Percentiles rank a stretch among this genome's conserved stretches.
Evolutionary conservation across 2,888 invertebrate genomes (phyloP).

Genomic region (Hemicrepidius hirtus): DNA sequence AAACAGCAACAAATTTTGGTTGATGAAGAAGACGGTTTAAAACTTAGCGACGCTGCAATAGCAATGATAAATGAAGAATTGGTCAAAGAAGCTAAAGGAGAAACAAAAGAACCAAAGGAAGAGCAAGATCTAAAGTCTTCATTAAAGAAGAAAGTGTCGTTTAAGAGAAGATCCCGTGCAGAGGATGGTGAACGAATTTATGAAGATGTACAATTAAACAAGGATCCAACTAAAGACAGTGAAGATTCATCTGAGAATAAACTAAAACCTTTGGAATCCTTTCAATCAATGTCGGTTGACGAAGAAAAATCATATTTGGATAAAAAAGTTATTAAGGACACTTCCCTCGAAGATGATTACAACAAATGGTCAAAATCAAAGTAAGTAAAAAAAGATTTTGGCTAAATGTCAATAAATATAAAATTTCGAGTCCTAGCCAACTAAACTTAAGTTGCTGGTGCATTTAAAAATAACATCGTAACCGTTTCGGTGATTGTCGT

Average conservation of each 20-base stretch:
- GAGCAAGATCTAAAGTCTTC: slow-evolving; percentile 46
- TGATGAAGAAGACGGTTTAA: slow-evolving; percentile 70
- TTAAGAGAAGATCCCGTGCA: slow-evolving; percentile 65
- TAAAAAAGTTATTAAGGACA: slow-evolving; percentile 64
- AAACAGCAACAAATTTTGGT: slow-evolving; percentile 58
- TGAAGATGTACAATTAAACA: slow-evolving; percentile 58
- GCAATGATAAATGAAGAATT: slow-evolving; percentile 56
- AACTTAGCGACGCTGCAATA: slow-evolving; percentile 61
- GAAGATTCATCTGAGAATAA: slow-evolving; percentile 42
- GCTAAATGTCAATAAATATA: slow-evolving; percentile 43
- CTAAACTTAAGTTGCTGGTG: no score
- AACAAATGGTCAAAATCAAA: slow-evolving; percentile 71
- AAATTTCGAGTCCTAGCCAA: slow-evolving; percentile 40
- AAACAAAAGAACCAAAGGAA: slow-evolving; percentile 58
- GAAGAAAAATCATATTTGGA: slow-evolving; percentile 66
- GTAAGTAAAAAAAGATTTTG: slow-evolving; percentile 68
- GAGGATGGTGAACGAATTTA: slow-evolving; percentile 60
- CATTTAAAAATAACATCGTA: slow-evolving; percentile 55
- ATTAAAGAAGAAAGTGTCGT: slow-evolving; percentile 69
- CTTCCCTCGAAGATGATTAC: slow-evolving; percentile 67
- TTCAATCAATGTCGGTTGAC: slow-evolving; percentile 65
- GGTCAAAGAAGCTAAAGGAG: slow-evolving; percentile 53
- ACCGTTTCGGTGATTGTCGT: slow-evolving; percentile 62
- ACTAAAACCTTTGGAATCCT: slow-evolving; percentile 51
- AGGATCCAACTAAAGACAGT: slow-evolving; percentile 38